phyloP scores from a whole-genome alignment of 2,888 invertebrate genomes.

The Acrobasis suavella region DNA sequence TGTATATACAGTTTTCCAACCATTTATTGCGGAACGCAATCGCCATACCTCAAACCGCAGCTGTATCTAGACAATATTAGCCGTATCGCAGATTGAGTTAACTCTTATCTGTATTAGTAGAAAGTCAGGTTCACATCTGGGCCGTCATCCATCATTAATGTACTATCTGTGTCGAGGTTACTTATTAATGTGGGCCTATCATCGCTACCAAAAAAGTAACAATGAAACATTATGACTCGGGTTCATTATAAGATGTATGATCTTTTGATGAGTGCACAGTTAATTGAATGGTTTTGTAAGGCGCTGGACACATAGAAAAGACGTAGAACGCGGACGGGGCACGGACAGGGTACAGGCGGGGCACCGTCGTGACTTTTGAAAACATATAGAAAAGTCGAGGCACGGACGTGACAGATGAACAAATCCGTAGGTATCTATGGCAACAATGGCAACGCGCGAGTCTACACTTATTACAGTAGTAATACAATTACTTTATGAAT shows the following conservation, averaged over 20 bases:
- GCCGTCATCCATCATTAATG: slow-evolving; percentile 30
- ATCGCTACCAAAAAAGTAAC: slow-evolving; percentile 17
- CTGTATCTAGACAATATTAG: slow-evolving; percentile 10
- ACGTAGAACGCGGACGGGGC: too few species aligned
- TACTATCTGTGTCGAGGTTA: slow-evolving; percentile 23
- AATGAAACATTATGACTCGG: slow-evolving; percentile 2
- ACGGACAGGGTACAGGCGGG: too few species aligned
- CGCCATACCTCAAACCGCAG: slow-evolving; percentile 8
- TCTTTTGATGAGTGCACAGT: background rate
- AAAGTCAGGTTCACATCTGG: slow-evolving; percentile 35
- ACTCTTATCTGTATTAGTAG: slow-evolving; percentile 60
- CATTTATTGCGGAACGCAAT: background rate
- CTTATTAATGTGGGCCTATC: slow-evolving; percentile 6
- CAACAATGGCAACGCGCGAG: too few species aligned
- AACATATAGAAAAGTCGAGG: too few species aligned
- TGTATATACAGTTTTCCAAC: too few species aligned
- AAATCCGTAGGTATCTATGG: too few species aligned
- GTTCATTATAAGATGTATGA: background rate
- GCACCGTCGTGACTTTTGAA: too few species aligned
- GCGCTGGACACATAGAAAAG: too few species aligned
- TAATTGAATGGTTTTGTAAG: too few species aligned
- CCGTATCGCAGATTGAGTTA: slow-evolving; percentile 42
- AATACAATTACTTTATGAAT: too few species aligned
- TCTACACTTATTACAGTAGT: too few species aligned
- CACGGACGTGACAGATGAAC: too few species aligned